Conservation (phyloP, 2,113 vertebrate genomes). For the Todiramphus chloris region DNA sequence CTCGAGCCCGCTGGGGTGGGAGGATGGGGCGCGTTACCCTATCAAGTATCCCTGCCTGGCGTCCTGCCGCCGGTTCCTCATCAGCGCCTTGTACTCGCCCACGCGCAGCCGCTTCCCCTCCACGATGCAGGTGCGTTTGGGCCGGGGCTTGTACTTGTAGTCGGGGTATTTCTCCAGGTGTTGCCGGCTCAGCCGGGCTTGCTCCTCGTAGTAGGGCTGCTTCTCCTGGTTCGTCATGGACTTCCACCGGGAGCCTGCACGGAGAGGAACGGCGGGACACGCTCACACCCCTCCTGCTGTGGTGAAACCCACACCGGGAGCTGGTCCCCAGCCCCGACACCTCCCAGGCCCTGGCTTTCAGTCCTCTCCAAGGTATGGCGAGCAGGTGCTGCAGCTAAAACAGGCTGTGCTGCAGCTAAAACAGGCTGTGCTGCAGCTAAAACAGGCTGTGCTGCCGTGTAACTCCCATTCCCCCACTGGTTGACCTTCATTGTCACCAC, state of each 20-base stretch:
- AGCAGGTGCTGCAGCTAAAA: constrained; percentile 25
- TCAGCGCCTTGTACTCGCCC: constrained; percentile 99
- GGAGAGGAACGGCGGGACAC: rapidly evolving
- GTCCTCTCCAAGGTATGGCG: background rate
- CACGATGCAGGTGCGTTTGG: constrained; percentile 97
- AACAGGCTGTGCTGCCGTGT: background rate
- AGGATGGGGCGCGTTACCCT: constrained; percentile 75
- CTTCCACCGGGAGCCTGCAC: constrained; percentile 93
- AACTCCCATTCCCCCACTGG: background rate
- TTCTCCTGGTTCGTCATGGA: constrained; percentile 98
- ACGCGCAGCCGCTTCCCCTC: constrained; percentile 93
- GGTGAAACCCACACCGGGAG: rapidly evolving
- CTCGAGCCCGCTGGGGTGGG: rapidly evolving
- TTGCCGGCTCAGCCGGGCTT: constrained; percentile 94
- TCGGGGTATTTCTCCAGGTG: constrained; percentile 98
- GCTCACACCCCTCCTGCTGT: rapidly evolving
- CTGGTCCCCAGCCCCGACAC: background rate
- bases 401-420: background rate
- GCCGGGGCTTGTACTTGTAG: constrained; percentile 96
- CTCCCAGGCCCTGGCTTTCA: background rate
- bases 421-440: constrained; percentile 3
- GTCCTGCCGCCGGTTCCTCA: constrained; percentile 94
- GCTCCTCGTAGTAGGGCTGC: constrained; percentile 98
- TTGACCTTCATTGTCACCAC: background rate
- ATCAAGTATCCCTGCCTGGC: constrained; percentile 85